Percentiles rank a stretch among this genome's conserved stretches.
phyloP scores from a whole-genome alignment of 2,113 vertebrate species.

The Scomber scombrus region DNA sequence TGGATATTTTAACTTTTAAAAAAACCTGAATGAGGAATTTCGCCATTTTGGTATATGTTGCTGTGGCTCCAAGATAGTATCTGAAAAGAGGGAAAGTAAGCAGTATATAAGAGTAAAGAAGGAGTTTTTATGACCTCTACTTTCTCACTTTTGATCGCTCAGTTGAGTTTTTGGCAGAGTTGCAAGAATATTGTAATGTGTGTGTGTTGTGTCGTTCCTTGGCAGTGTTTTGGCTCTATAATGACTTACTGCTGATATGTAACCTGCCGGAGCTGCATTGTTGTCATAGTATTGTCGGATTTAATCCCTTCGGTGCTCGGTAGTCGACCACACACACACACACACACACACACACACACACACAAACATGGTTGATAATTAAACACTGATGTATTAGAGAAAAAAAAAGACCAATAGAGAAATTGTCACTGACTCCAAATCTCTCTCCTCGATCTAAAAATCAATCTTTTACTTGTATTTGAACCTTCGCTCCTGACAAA shows the following conservation, averaged over 20 bases:
- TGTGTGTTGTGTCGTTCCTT: neutral
- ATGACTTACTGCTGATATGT: neutral
- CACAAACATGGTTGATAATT: neutral
- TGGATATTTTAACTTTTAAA: neutral
- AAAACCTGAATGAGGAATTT: slow-evolving; percentile 1
- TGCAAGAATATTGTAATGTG: neutral
- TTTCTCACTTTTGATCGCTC: neutral
- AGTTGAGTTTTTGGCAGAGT: neutral
- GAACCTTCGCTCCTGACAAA: too few species aligned
- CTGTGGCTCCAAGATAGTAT: neutral
- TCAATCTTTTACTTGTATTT: neutral
- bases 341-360: slow-evolving; percentile 19
- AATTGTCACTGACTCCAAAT: neutral
- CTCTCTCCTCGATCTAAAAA: neutral
- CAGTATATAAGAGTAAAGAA: neutral
- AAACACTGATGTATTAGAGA: slow-evolving; percentile 6
- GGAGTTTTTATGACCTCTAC: neutral
- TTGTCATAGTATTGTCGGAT: neutral
- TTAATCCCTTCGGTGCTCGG: neutral
- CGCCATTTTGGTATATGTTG: neutral
- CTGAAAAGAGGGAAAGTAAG: neutral
- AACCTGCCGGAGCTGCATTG: neutral
- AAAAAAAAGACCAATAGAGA: neutral
- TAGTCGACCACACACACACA: slow-evolving; percentile 24
- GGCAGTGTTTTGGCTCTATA: slow-evolving; percentile 3